Base-by-base conservation (phyloP, 2,113 vertebrate species). In the Pelusios castaneus region DNA sequence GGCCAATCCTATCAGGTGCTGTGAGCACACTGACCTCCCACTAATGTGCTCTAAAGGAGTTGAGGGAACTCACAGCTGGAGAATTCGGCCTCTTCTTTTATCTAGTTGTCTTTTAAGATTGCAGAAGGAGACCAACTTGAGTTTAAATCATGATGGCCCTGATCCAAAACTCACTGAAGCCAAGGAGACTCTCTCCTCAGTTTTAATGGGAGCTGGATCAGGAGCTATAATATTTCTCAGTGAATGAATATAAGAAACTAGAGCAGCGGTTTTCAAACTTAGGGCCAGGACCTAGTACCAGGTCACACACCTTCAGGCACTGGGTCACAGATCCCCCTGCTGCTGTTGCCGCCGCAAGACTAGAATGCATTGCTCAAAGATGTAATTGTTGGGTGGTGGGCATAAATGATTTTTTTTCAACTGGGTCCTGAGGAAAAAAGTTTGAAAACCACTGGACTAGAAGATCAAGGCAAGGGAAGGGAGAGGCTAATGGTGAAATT, bases 31-130 rank as follows among this genome's bases (percentile, higher is more conserved):
- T 16, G 38, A 82, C 47, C 1, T 31, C 29, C 82, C 21, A 5
- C 22, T 90, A 5, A 6, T 58, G 38, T 63, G 88, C 47, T 17
- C 19, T 5, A n/a, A 31, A 25, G 17, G 82, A 87, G 8, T 21
- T 60, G 75, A 81, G 4, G 89, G 8, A 31, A 1, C 0, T 38
- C 6, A 80, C 6, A 25, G 0, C 0, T 34, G 13, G 10, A 90
- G 81, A 60, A 51, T 7, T 83, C 27, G 41, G 80, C 34, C 21
- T 1, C 2, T 60, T 63, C 82, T 43, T 31, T 41, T 75, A 22
- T 38, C 21, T 22, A 41, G 67, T 19, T 70, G n/a, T 41, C 21
- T 70, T 70, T 70, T 70, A 38, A 38, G 21, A 38, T 8, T 70
- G n/a, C 34, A 38, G 63, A 58, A 58, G n/a, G n/a, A 70, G 67